Percentiles rank a stretch among this genome's conserved stretches.
phyloP scores from a whole-genome alignment of 2,888 invertebrate genomes.

The Leptopterna dolabrata region DNA sequence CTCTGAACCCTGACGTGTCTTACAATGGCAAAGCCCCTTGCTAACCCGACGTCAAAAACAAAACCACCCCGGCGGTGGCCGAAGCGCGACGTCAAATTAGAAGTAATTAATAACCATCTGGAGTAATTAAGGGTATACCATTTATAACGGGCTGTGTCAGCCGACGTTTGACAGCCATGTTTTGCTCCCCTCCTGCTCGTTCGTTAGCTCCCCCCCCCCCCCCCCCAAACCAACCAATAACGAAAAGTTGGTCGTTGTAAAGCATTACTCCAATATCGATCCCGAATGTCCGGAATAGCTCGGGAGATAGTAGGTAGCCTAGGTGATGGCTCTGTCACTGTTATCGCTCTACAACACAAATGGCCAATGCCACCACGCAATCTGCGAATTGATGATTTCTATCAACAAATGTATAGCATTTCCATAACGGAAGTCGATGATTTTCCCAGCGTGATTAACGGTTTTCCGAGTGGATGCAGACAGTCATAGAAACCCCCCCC shows the following conservation, averaged over 20 bases:
- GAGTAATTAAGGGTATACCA: conserved; percentile 52
- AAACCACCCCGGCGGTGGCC: background rate
- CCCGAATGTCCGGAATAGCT: background rate
- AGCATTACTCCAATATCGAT: conserved; percentile 14
- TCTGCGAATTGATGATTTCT: too few relatives aligned
- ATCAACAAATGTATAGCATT: too few relatives aligned
- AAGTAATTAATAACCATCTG: conserved; percentile 52
- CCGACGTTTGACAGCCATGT: conserved; percentile 34
- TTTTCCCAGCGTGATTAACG: too few relatives aligned
- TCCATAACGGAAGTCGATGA: too few relatives aligned
- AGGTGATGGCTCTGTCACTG: background rate
- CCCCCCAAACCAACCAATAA: too few relatives aligned
- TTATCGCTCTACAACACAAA: background rate
- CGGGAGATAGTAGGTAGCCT: background rate
- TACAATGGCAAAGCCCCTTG: background rate
- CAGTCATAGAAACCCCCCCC: too few relatives aligned
- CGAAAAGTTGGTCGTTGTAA: background rate
- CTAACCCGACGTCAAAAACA: conserved; percentile 1
- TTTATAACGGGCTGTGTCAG: conserved; percentile 37
- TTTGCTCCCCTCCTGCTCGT: background rate
- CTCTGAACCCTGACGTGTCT: conserved; percentile 18
- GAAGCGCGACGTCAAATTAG: conserved; percentile 36
- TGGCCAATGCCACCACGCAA: background rate
- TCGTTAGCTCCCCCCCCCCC: background rate
- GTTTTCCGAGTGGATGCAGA: too few relatives aligned